Conservation (phyloP, 1,140 invertebrate genomes). For the Mamestra configurata region DNA sequence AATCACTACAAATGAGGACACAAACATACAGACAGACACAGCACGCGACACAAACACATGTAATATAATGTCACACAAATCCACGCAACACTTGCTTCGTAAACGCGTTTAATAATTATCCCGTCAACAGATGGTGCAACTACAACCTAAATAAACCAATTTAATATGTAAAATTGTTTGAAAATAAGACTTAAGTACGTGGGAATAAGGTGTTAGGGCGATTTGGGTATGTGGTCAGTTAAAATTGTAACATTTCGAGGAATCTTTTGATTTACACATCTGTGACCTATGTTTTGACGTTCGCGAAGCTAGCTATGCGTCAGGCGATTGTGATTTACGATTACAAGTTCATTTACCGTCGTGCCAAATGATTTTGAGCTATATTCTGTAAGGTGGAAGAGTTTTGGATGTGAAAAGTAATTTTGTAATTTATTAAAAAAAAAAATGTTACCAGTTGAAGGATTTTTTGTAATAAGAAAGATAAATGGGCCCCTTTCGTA, state of each 20-base stretch:
- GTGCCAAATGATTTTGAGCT: not conserved
- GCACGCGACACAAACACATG: conserved; percentile 40
- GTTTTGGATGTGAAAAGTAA: not conserved
- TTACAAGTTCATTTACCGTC: not conserved
- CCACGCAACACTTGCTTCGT: conserved; percentile 34
- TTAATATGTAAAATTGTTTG: not conserved
- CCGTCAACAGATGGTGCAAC: conserved; percentile 32
- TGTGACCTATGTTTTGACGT: conserved; percentile 57
- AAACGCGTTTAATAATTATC: conserved; percentile 46
- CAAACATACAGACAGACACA: conserved; percentile 28
- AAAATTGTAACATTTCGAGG: conserved; percentile 37
- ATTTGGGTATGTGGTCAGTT: not conserved
- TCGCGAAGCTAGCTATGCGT: conserved; percentile 48
- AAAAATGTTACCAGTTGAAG: conserved; percentile 6
- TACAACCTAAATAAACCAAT: not conserved
- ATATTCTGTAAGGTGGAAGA: not conserved
- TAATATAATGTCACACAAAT: conserved; percentile 34
- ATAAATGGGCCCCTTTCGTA: conserved; percentile 14
- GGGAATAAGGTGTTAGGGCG: not conserved
- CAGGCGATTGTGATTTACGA: conserved; percentile 50
- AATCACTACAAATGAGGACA: conserved; percentile 28
- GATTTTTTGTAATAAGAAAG: conserved; percentile 46
- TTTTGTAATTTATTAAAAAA: too few species aligned
- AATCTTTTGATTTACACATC: conserved; percentile 52
- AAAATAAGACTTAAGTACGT: not conserved